Evolutionary conservation across 2,113 vertebrate species (phyloP), one percentile per base, ranked within the genome.

Genomic region (Toxotes jaculatrix): DNA sequence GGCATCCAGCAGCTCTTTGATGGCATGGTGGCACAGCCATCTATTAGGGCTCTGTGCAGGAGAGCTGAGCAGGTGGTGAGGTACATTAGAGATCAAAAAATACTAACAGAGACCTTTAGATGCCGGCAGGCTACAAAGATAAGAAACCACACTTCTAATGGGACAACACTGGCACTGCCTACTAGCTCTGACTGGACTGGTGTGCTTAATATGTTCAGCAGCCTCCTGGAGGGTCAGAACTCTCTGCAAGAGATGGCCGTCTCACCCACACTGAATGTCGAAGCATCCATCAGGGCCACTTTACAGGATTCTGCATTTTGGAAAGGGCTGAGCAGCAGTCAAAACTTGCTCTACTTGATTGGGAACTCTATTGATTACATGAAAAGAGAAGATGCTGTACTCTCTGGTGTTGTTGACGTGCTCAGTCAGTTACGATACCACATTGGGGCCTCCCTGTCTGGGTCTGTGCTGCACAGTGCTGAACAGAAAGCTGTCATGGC

Each of bases 221-320:
- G 82, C 69, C 86, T 88, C 59, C 64, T 90, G 6, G 74, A 83
- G 60, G 84, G 67, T 17, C 87, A 89, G 71, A 74, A 49, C 40
- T 60, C 82, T 27, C 49, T 91, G 10, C 81, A 81, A 42, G 79
- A 90, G 38, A 90, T 88, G 80, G 86, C 84, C 21, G 12, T 73
- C 45, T 90, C 86, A 3, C 71, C 77, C 55, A 40, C 80, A 2
- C 40, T 85, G 55, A 77, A 55, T 6, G 12, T 83, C 0, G 83
- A 89, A 13, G 70, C 75, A 1, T 78, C 80, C 31, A 16, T 92
- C 40, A 74, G 70, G 57, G 60, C 64, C 21, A 79, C 72, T 6
- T 14, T 91, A 11, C 82, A 87, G 21, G 85, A 88, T 49, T 49
- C 74, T 5, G 72, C 62, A 1, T 92, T 92, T 75, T 90, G 91